Base-by-base conservation (phyloP, 2,888 invertebrate species). In the Spodoptera exigua region DNA sequence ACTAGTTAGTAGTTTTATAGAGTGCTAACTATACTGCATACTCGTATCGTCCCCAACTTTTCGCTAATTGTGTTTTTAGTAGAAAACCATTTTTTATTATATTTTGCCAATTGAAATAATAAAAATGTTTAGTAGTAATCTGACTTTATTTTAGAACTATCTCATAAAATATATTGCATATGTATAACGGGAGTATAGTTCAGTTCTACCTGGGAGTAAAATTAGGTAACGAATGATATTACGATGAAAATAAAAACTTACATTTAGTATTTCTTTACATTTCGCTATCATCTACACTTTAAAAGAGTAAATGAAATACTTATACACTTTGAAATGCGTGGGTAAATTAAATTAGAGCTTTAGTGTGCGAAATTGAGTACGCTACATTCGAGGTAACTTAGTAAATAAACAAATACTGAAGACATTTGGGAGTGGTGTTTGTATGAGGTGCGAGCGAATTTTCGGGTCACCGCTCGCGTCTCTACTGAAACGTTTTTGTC, bases 391-490 rank as follows among this genome's bases (percentile, higher is more conserved):
- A 73, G 40, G 62, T 51, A 58, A 55, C 61, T 62, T 46, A 54
- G 61, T 64, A 69, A 70, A 74, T 70, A 77, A 76, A 76, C 76
- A 84, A 83, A 84, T 80, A 82, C 78, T 78, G 76, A 74, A 82
- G 79, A 81, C 80, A 78, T 84, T 82, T 75, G 73, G 77, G 78
- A 79, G 69, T 73, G 78, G 74, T 82, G 77, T 80, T 77, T 82
- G 80, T 83, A 82, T 82, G 79, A 81, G 85, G 82, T 79, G 80
- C 73, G 79, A 82, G 79, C 73, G 73, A 78, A 79, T 83, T 86
- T 84, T 79, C 82, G 83, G 87, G 87, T 87, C 86, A 83, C 78
- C 71, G 87, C 83, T 67, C 84, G 70, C 82, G 81, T 76, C 78
- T 82, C 76, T 61, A 71, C 76, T 76, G 74, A 81, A 86, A 86